Conservation (phyloP, 2,797 vertebrate genomes). For the Cercopithecus petaurista region DNA sequence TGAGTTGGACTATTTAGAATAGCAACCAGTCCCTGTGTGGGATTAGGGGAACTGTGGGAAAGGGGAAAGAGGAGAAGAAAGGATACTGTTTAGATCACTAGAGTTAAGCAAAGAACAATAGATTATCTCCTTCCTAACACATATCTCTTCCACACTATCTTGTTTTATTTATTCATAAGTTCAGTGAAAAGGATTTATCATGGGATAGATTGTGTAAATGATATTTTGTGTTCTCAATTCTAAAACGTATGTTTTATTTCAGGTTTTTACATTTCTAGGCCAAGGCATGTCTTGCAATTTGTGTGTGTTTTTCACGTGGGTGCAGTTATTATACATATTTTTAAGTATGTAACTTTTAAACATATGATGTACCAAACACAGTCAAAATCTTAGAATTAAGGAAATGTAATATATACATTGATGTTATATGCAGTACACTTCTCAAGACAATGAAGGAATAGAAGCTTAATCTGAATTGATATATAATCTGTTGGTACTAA, state of each 20-base stretch:
- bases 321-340: neutral
- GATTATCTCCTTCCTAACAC: neutral
- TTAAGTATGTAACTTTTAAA: neutral
- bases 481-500: neutral
- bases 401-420: neutral
- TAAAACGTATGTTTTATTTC: neutral
- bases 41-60: rapidly evolving
- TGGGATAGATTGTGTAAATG: neutral
- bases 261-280: neutral
- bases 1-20: neutral
- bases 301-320: neutral
- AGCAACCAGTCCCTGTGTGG: neutral
- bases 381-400: neutral
- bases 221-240: neutral
- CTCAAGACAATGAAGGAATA: neutral
- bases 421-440: neutral
- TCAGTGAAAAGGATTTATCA: neutral
- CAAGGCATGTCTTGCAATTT: neutral
- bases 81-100: neutral
- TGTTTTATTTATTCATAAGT: neutral
- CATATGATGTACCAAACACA: neutral
- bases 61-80: neutral
- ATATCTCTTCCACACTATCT: neutral
- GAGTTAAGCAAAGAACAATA: neutral
- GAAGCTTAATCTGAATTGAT: neutral